Conservation (phyloP, 2,888 invertebrate species). For the Phoronis australis region DNA sequence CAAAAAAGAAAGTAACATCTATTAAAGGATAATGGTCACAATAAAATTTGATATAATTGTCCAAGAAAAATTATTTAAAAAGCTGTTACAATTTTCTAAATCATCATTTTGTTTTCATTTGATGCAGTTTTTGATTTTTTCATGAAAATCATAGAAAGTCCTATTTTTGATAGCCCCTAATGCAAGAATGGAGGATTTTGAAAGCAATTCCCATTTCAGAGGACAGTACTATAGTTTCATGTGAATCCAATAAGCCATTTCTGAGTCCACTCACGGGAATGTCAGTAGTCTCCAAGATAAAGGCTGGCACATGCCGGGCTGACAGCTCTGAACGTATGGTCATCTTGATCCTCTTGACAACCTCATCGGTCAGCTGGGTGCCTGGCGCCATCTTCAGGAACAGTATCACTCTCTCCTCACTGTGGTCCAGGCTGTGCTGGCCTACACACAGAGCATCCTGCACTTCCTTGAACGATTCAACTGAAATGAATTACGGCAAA, state of each 20-base stretch:
- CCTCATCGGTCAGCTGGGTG: slow-evolving; percentile 43
- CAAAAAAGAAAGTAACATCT: too few relatives aligned
- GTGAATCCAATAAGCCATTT: too few relatives aligned
- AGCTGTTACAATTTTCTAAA: too few relatives aligned
- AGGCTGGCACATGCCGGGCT: slow-evolving; percentile 57
- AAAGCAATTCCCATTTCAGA: too few relatives aligned
- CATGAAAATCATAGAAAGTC: too few relatives aligned
- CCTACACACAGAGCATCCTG: slow-evolving; percentile 58
- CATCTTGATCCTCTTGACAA: slow-evolving; percentile 50
- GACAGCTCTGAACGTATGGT: slow-evolving; percentile 55
- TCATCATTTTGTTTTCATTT: too few relatives aligned
- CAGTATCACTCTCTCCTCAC: slow-evolving; percentile 58
- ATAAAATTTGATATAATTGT: neutral
- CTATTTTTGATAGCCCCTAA: too few relatives aligned
- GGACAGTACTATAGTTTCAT: too few relatives aligned
- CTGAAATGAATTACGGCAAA: too few relatives aligned
- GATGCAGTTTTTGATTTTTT: too few relatives aligned
- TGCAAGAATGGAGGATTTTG: too few relatives aligned
- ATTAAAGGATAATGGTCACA: too few relatives aligned
- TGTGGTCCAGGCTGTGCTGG: slow-evolving; percentile 51
- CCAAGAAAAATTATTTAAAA: slow-evolving; percentile 9
- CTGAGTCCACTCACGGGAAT: slow-evolving; percentile 58
- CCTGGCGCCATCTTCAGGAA: slow-evolving; percentile 56
- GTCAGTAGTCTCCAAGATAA: slow-evolving; percentile 54
- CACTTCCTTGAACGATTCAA: slow-evolving; percentile 57